These are phyloP conservation scores for Raillietiella orientalis DNA, from an alignment of 2,888 invertebrate genomes.

Conservation along the genomic window DNA sequence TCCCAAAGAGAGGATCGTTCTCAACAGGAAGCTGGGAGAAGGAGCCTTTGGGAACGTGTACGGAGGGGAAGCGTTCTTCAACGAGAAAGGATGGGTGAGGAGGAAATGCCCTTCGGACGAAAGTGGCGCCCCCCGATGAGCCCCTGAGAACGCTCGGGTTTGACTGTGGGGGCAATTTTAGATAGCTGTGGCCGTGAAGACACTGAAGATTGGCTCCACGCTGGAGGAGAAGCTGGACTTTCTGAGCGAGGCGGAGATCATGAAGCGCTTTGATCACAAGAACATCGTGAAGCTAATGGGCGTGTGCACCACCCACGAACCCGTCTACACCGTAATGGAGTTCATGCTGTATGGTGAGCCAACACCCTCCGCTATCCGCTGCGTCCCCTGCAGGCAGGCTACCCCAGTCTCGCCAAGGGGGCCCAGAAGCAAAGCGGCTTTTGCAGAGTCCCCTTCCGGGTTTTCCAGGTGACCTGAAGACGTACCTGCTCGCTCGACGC, in stretches of 20 bases:
- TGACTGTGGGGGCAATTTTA: no score
- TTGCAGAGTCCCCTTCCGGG: background rate
- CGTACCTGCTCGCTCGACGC: slow-evolving; percentile 47
- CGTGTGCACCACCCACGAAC: slow-evolving; percentile 54
- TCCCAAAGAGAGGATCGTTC: slow-evolving; percentile 43
- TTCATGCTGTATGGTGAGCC: slow-evolving; percentile 47
- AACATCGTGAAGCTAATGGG: slow-evolving; percentile 56
- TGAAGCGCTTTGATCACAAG: slow-evolving; percentile 69
- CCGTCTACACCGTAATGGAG: slow-evolving; percentile 72
- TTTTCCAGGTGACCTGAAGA: slow-evolving; percentile 39
- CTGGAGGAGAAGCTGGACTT: slow-evolving; percentile 68
- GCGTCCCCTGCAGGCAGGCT: background rate
- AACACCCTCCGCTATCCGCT: background rate
- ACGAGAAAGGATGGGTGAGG: slow-evolving; percentile 30
- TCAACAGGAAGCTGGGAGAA: slow-evolving; percentile 51
- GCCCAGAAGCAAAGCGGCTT: background rate
- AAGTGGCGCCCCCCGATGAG: no score
- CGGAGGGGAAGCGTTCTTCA: slow-evolving; percentile 49
- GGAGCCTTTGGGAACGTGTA: slow-evolving; percentile 80
- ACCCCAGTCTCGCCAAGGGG: background rate
- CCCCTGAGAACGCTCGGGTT: no score
- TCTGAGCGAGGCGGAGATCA: slow-evolving; percentile 64
- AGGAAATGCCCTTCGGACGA: no score
- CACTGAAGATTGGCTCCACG: slow-evolving; percentile 43
- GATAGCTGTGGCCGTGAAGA: slow-evolving; percentile 54